Evolutionary conservation across 2,113 vertebrate genomes (phyloP).

Genomic region (Hoplias malabaricus): DNA sequence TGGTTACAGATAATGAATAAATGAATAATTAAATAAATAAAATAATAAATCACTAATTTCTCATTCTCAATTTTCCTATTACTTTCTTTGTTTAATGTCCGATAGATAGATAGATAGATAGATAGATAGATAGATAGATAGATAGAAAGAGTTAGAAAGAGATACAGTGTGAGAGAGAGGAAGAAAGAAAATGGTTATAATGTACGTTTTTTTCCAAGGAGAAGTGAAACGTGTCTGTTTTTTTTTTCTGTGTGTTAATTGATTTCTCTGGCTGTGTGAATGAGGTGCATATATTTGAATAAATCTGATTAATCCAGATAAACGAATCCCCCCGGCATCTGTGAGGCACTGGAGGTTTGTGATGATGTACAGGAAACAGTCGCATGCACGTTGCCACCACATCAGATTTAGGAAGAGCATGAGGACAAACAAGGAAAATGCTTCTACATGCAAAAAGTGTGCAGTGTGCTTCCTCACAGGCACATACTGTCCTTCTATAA

Average conservation of each 20-base stretch:
- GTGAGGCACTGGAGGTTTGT: conserved; percentile 8
- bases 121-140: too few species aligned
- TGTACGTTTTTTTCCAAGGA: background rate
- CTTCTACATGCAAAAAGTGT: conserved; percentile 6
- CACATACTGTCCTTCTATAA: conserved; percentile 4
- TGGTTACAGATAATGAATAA: too few species aligned
- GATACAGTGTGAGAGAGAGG: background rate
- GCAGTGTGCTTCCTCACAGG: background rate
- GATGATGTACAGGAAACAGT: conserved; percentile 17
- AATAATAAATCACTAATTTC: too few species aligned
- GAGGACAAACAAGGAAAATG: conserved; percentile 25
- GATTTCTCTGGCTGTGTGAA: conserved; percentile 21
- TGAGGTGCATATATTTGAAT: conserved; percentile 29
- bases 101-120: too few species aligned
- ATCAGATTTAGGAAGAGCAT: conserved; percentile 29
- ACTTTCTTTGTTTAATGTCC: too few species aligned
- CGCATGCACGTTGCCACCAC: conserved; percentile 11
- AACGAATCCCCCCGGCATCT: conserved; percentile 30
- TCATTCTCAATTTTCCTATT: too few species aligned
- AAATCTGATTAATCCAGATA: conserved; percentile 21
- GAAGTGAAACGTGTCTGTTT: background rate
- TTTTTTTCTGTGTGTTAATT: conserved; percentile 1
- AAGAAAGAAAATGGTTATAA: background rate
- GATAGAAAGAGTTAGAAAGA: background rate
- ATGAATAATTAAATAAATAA: too few species aligned